Conservation (phyloP, 2,888 invertebrate genomes). For the Tuta absoluta region DNA sequence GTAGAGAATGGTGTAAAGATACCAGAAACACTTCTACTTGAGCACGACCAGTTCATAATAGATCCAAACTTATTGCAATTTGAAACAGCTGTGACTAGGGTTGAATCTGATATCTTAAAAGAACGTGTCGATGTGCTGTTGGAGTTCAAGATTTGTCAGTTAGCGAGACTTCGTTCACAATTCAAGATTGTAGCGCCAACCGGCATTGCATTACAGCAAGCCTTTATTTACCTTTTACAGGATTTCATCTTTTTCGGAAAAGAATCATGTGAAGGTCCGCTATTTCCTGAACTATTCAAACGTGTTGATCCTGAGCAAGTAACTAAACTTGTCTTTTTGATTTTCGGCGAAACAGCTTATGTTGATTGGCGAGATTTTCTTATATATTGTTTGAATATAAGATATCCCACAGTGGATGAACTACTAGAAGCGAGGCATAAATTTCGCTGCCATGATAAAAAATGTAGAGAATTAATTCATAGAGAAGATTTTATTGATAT, state of each 20-base stretch:
- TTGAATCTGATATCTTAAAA: slow-evolving; percentile 39
- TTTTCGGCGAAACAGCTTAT: slow-evolving; percentile 80
- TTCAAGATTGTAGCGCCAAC: slow-evolving; percentile 70
- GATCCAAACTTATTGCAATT: slow-evolving; percentile 71
- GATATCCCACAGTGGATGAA: slow-evolving; percentile 78
- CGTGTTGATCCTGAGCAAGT: slow-evolving; percentile 67
- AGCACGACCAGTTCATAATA: slow-evolving; percentile 74
- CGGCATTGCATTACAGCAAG: slow-evolving; percentile 67
- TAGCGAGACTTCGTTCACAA: slow-evolving; percentile 60
- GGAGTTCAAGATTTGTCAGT: slow-evolving; percentile 65
- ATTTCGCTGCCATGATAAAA: slow-evolving; percentile 73
- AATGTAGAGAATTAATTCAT: slow-evolving; percentile 59
- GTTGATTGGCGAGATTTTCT: slow-evolving; percentile 86
- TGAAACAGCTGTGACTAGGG: slow-evolving; percentile 41
- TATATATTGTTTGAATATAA: slow-evolving; percentile 80
- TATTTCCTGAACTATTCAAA: slow-evolving; percentile 68
- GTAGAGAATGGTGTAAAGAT: slow-evolving; percentile 74
- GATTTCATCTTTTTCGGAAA: slow-evolving; percentile 76
- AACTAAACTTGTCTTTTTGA: slow-evolving; percentile 60
- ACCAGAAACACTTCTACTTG: slow-evolving; percentile 70
- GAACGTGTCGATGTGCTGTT: slow-evolving; percentile 46
- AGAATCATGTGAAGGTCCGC: slow-evolving; percentile 61
- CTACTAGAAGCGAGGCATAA: slow-evolving; percentile 72
- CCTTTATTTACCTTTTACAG: slow-evolving; percentile 76
- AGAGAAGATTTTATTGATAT: slow-evolving; percentile 57